phyloP scores from a whole-genome alignment of 1,140 invertebrate species.

The Drosophila leontia region DNA sequence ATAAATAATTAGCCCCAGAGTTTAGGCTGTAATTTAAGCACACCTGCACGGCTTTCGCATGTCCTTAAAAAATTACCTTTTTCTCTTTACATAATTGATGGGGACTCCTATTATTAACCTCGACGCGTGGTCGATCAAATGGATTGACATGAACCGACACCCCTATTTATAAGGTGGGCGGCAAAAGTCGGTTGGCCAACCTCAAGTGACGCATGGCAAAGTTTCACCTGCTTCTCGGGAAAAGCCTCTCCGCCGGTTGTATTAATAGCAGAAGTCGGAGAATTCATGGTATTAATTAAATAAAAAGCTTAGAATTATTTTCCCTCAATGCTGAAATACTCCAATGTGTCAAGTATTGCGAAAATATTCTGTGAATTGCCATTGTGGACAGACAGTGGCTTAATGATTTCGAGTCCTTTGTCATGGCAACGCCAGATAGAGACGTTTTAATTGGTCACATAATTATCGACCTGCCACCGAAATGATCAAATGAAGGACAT shows the following conservation, averaged over 20 bases:
- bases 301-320: slow-evolving; percentile 5
- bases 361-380: slow-evolving; percentile 14
- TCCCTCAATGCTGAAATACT: background rate
- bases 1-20: slow-evolving; percentile 17
- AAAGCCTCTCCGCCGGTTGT: slow-evolving; percentile 4
- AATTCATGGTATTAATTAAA: background rate
- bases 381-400: slow-evolving; percentile 16
- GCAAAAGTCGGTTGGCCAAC: background rate
- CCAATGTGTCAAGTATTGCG: slow-evolving; percentile 7
- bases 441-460: slow-evolving; percentile 32
- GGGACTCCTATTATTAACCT: slow-evolving; percentile 26
- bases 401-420: slow-evolving; percentile 8
- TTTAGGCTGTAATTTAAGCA: slow-evolving; percentile 10
- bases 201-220: slow-evolving; percentile 9
- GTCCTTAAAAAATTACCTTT: background rate
- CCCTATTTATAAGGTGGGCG: slow-evolving; percentile 8
- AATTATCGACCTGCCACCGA: slow-evolving; percentile 26
- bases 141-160: slow-evolving; percentile 20
- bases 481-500: slow-evolving; percentile 12
- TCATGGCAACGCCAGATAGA: slow-evolving; percentile 21
- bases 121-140: background rate
- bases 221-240: background rate
- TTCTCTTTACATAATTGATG: slow-evolving; percentile 19
- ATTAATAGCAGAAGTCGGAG: background rate
- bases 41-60: slow-evolving; percentile 19